Evolutionary conservation across 2,888 invertebrate species (phyloP), one percentile per base, ranked within the genome.

Genomic region (Drosophila fulvimacula): DNA sequence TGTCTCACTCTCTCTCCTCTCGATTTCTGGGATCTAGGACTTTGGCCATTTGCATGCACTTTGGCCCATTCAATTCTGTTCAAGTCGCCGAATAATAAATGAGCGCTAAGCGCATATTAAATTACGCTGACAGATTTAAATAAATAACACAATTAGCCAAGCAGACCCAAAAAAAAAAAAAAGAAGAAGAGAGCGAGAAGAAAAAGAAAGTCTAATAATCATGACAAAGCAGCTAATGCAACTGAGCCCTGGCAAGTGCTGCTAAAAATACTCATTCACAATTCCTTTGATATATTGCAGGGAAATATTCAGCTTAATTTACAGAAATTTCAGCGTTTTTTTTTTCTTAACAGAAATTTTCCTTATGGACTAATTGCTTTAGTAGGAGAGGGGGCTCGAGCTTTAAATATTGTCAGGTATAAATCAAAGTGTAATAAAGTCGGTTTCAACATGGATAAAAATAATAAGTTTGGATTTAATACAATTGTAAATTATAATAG

Each of bases 51-150:
- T 58, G 52, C 70, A 64, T 71, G 79, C 73, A 79, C 70, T 71
- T 79, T 69, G 59, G 67, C 68, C 38, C 38, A n/a, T 52, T 52
- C 32, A 62, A 76, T 70, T 79, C 46, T 76, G 75, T 65, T 82
- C 65, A 70, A 69, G 69, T 62, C 69, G 42, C 52, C 68, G 68
- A 46, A 73, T 82, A 79, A 82, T 73, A 70, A 76, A 82, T 79
- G 73, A 71, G 70, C 58, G 48, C 69, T 72, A 62, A 73, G 76
- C 76, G 66, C 72, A 80, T 76, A 69, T 80, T 61, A 70, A 82
- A 85, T 80, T 76, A 72, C 71, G 41, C 61, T 41, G 66, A 44
- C 56, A 73, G 58, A 58, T 30, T 39, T 39, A 32, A 73, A 59
- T 65, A 44, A 59, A 44, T 63, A 42, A 64, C 48, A 55, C 48